phyloP scores from a whole-genome alignment of 1,140 invertebrate genomes.

The Apolygus lucorum region DNA sequence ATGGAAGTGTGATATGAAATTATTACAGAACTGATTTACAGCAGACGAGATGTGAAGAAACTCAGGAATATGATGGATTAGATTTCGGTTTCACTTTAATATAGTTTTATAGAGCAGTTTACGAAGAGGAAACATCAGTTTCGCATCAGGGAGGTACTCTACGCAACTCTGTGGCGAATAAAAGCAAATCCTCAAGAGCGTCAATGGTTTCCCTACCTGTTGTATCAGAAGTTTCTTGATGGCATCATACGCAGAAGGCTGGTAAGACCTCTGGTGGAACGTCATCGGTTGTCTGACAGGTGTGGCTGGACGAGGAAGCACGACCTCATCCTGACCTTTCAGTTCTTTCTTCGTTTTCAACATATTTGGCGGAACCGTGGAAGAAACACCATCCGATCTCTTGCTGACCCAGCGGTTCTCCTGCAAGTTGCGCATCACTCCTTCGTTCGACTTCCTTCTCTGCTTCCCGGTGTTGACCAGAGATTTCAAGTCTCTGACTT shows the following conservation, averaged over 20 bases:
- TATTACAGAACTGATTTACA: no score
- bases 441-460: conserved; percentile 19
- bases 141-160: no score
- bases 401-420: conserved; percentile 27
- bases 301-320: conserved; percentile 48
- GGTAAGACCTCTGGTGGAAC: conserved; percentile 25
- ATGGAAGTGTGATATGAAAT: no score
- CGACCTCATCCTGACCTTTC: conserved; percentile 51
- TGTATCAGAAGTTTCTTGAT: conserved; percentile 43
- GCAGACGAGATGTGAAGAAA: no score
- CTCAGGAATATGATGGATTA: no score
- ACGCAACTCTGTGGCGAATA: no score
- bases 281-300: conserved; percentile 38
- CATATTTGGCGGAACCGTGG: conserved; percentile 25
- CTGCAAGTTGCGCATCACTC: neutral
- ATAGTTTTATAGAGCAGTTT: neutral
- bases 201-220: conserved; percentile 26
- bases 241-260: conserved; percentile 46
- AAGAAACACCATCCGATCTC: conserved; percentile 27
- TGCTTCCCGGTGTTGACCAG: conserved; percentile 38
- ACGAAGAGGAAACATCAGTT: neutral
- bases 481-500: conserved; percentile 50
- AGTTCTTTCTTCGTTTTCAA: conserved; percentile 25
- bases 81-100: no score
- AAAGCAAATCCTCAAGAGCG: no score